phyloP scores from a whole-genome alignment of 2,113 vertebrate genomes.

The Mastomys coucha region DNA sequence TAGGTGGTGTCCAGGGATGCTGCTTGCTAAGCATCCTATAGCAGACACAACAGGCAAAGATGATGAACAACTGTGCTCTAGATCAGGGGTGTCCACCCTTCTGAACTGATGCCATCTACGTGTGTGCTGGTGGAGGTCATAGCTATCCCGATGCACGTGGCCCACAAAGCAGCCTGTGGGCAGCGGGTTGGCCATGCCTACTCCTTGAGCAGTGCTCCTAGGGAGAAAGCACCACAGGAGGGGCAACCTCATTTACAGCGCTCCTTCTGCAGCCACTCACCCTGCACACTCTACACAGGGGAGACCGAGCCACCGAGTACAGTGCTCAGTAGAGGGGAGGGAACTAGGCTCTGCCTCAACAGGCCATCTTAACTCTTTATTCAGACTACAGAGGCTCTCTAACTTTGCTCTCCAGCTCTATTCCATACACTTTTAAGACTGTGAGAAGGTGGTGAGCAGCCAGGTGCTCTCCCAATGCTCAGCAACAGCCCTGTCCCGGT shows the following conservation, averaged over 20 bases:
- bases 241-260: not conserved
- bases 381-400: not conserved
- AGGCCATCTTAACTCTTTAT: not conserved
- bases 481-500: not conserved
- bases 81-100: not conserved
- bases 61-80: not conserved
- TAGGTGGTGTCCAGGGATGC: not conserved
- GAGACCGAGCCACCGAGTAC: not conserved
- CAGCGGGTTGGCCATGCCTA: not conserved
- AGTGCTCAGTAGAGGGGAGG: not conserved
- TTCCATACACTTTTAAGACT: not conserved
- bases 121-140: not conserved
- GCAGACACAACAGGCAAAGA: not conserved
- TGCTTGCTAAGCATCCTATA: not conserved
- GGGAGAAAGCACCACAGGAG: not conserved
- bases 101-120: not conserved
- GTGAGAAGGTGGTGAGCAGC: too few species aligned
- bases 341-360: not conserved
- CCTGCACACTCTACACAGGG: not conserved
- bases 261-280: not conserved
- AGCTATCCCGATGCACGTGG: not conserved
- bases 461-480: not conserved
- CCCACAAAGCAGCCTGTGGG: not conserved
- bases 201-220: not conserved
- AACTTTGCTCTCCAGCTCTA: not conserved